Base-by-base conservation (phyloP, 2,113 vertebrate genomes). In the Corythornis vintsioides region DNA sequence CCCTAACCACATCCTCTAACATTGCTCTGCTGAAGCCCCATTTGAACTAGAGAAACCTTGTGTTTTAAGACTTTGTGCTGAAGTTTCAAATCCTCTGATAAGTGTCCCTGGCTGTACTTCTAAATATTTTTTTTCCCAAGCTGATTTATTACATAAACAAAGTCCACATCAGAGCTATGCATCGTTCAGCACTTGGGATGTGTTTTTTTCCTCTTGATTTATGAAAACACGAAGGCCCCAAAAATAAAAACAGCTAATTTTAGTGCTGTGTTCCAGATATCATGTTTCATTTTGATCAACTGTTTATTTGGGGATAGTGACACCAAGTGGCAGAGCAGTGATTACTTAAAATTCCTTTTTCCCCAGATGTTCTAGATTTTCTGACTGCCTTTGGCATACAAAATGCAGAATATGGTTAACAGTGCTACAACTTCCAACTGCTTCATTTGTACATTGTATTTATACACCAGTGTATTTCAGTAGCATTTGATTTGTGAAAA, bases 241-340 rank as follows among this genome's bases (percentile, higher is more conserved):
- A 95, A 97, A 96, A 97, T 83, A 97, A 94, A 93, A 65, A 1
- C 26, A 70, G 24, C 56, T 59, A 85, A 86, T 86, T 90, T 87
- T 79, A 96, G 89, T 25, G 57, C 48, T 25, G 28, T 8, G 5
- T 67, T 70, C 16, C 35, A 67, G 83, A 11, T 18, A 48, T 18
- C 10, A 0, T 3, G 17, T 80, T 82, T 61, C 81, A 75, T n/a
- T 43, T 28, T 19, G 33, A 61, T 31, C 13, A 11, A 3, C 48
- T 28, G 42, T 89, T 87, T 66, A 40, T 77, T 81, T 79, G 95
- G 57, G 38, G 73, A 95, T 16, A 96, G 91, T 92, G 97, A 74
- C 97, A 96, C 95, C 97, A 76, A 57, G 96, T 28, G 97, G 97
- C 57, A 48, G 43, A 64, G 8, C 57, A 47, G 47, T 64, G 8